Base-by-base conservation (phyloP, 2,113 vertebrate genomes). In the Girardinichthys multiradiatus region DNA sequence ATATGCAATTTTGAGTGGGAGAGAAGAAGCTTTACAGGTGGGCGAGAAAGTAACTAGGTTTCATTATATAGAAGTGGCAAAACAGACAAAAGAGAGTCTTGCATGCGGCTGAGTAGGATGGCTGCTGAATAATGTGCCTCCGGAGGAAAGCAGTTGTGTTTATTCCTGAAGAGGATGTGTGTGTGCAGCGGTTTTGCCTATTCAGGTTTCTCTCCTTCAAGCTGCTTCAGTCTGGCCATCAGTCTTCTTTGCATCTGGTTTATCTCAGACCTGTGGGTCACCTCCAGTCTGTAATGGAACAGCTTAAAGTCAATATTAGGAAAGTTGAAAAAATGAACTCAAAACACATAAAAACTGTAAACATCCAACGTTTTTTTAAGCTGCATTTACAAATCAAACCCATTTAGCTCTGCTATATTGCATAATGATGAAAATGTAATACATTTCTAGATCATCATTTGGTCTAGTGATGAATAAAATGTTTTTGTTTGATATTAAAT, bases 1-100 rank as follows among this genome's bases (percentile, higher is more conserved):
- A 39, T 30, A 67, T 74, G 76, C 67, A 75, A 76, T 70, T 74
- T 54, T 81, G 74, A 83, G 83, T 76, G 76, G 77, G 86, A 64
- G 74, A 73, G 57, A 76, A 70, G 54, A 57, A 72, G 78, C 77
- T 62, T 79, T 74, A 70, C n/a, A 61, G 66, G 80, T 86, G 83
- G 79, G 81, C 17, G 74, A 51, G 59, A 63, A 74, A 67, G 59
- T 74, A 70, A 74, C 65, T 72, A 67, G 76, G 76, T 77, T 80
- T 57, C 68, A 74, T 84, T 79, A 70, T 39, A 54, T 73, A 76
- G 48, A 72, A 57, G 80, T 58, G 66, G 70, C 45, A 54, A 68
- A 21, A 39, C 51, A 64, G 27, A 62, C 45, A 57, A 74, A 68
- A 30, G 17, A 72, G 65, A 57, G 42, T 60, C 42, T 42, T 4